These are phyloP conservation scores for Luperina testacea DNA, from an alignment of 2,888 invertebrate genomes.

Conservation along the genomic window DNA sequence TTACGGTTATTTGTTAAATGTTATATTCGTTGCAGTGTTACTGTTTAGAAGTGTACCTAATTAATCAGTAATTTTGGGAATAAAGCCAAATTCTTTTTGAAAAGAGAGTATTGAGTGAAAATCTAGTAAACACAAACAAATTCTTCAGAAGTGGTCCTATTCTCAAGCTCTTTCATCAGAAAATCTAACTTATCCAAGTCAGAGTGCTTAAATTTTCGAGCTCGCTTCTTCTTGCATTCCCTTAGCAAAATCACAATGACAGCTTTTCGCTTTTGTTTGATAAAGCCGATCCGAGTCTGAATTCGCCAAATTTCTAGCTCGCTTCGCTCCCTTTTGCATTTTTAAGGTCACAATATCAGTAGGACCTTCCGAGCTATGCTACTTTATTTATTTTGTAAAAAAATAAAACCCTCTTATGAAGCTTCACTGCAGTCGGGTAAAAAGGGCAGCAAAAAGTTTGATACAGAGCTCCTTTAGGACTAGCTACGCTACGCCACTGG, in stretches of 20 bases:
- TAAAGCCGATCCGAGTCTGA: not conserved
- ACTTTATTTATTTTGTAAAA: not conserved
- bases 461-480: not conserved
- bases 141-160: not conserved
- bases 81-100: not conserved
- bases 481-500: not conserved
- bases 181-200: not conserved
- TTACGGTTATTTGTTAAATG: slow-evolving; percentile 49
- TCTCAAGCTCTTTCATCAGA: not conserved
- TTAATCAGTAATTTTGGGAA: not conserved
- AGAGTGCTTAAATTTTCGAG: not conserved
- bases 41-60: not conserved
- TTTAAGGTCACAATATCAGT: not conserved
- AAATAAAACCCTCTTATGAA: not conserved
- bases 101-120: not conserved
- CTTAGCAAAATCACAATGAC: not conserved
- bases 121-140: not conserved
- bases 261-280: not conserved
- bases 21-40: not conserved
- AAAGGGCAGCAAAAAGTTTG: not conserved
- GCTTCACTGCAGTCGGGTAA: not conserved
- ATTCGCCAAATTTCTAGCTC: not conserved
- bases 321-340: not conserved
- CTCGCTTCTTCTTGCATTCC: not conserved
- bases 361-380: not conserved